Evolutionary conservation across 1,140 invertebrate genomes (phyloP), one percentile per base, ranked within the genome.

Genomic region (Theocolax elegans): DNA sequence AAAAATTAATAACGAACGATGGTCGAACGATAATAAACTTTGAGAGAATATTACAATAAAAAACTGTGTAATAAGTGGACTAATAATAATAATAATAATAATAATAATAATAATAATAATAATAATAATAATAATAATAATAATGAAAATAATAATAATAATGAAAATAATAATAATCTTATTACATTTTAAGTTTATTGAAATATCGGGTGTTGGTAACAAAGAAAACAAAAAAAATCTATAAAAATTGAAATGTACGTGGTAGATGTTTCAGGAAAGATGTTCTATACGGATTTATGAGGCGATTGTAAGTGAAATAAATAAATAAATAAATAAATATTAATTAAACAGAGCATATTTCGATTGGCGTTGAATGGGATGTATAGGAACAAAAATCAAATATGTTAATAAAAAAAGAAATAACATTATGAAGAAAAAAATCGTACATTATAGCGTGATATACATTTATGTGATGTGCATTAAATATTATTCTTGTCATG

Each of bases 241-340:
- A n/a, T n/a, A n/a, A n/a, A n/a, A n/a, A n/a, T n/a, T 69, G 58
- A 69, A 69, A 69, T 62, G 58, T 69, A 69, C 67, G 67, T 69
- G 48, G 46, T 60, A 42, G 35, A 60, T 68, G 66, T 60, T 68
- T 62, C 46, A 60, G 46, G 35, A 53, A 53, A 69, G 44, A 62
- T 42, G 46, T 62, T 69, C 48, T 35, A 17, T 56, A 51, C 19
- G 29, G 21, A 29, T 54, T 31, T 59, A 49, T n/a, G n/a, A n/a
- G n/a, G n/a, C n/a, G n/a, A n/a, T n/a, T n/a, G n/a, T n/a, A n/a
- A n/a, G n/a, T n/a, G n/a, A n/a, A n/a, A n/a, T n/a, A n/a, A n/a
- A 59, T 59, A 49, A 21, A 49, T 25, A 7, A 60, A 40, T 51
- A 58, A 51, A 15, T 53, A 62, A 46, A 67, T 48, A 38, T 42